Conservation (phyloP, 2,113 vertebrate species). For the Copsychus sechellarum region DNA sequence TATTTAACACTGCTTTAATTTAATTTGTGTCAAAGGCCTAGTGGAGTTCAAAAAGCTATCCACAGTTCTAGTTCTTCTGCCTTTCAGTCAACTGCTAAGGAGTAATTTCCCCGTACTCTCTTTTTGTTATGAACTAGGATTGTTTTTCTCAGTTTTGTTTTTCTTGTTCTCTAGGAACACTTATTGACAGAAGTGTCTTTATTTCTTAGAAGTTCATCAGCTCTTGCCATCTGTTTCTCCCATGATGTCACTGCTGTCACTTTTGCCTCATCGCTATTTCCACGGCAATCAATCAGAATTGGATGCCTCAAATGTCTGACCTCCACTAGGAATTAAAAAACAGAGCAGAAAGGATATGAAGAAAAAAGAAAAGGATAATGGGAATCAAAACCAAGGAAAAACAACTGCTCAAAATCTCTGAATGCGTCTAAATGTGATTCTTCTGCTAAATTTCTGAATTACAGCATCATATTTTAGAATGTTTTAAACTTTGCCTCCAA, state of each 20-base stretch:
- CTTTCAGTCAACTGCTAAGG: background rate
- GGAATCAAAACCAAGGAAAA: background rate
- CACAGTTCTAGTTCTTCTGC: background rate
- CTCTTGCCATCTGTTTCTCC: constrained; percentile 55
- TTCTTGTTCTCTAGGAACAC: constrained; percentile 35
- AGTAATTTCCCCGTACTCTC: background rate
- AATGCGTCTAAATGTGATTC: background rate
- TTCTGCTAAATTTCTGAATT: background rate
- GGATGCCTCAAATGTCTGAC: constrained; percentile 23
- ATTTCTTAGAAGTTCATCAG: constrained; percentile 59
- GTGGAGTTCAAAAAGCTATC: background rate
- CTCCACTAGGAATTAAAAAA: constrained; percentile 1
- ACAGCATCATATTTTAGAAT: background rate
- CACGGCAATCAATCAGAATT: constrained; percentile 4
- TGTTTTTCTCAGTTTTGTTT: constrained; percentile 42
- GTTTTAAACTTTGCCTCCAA: background rate
- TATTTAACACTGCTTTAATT: background rate
- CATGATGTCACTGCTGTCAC: constrained; percentile 46
- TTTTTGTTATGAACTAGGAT: background rate
- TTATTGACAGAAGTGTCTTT: constrained; percentile 50
- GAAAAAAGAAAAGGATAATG: background rate
- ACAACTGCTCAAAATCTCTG: background rate
- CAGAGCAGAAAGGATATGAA: background rate
- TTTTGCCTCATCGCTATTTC: constrained; percentile 52
- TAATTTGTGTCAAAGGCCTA: background rate